phyloP scores from a whole-genome alignment of 2,888 invertebrate species.

The Hemicrepidius hirtus region DNA sequence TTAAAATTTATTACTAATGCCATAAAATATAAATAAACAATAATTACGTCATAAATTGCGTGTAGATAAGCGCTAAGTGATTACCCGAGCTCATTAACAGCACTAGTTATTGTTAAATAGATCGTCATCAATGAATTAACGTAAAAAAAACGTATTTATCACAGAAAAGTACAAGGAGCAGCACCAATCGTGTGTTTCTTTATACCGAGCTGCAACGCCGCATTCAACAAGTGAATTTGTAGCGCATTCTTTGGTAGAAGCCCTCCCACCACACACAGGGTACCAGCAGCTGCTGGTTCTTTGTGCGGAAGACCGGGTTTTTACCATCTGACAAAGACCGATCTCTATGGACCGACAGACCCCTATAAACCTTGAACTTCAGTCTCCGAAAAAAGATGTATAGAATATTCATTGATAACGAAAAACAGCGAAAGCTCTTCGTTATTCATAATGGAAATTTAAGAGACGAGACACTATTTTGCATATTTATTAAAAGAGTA shows the following conservation, averaged over 20 bases:
- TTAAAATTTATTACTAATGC: neutral
- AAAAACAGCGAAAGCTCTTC: slow-evolving; percentile 14
- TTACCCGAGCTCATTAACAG: neutral
- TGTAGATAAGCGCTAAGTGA: too few species aligned
- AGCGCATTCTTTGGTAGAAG: slow-evolving; percentile 47
- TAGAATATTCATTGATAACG: slow-evolving; percentile 27
- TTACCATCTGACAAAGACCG: slow-evolving; percentile 51
- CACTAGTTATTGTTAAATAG: neutral
- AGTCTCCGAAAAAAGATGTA: slow-evolving; percentile 16
- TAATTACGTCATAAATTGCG: neutral
- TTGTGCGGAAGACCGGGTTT: slow-evolving; percentile 51
- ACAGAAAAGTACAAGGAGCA: slow-evolving; percentile 31
- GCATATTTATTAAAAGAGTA: slow-evolving; percentile 32
- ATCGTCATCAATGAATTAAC: neutral
- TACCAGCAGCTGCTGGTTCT: slow-evolving; percentile 49
- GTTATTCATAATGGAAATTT: slow-evolving; percentile 29
- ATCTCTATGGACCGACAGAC: slow-evolving; percentile 47
- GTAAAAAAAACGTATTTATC: slow-evolving; percentile 28
- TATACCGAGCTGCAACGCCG: slow-evolving; percentile 32
- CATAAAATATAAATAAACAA: slow-evolving; percentile 14
- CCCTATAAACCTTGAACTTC: slow-evolving; percentile 49
- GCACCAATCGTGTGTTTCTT: slow-evolving; percentile 18
- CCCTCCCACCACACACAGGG: slow-evolving; percentile 45
- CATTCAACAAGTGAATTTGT: slow-evolving; percentile 51
- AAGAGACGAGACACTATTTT: slow-evolving; percentile 38